Base-by-base conservation (phyloP, 1,140 invertebrate genomes). In the Cyclargus thomasi region DNA sequence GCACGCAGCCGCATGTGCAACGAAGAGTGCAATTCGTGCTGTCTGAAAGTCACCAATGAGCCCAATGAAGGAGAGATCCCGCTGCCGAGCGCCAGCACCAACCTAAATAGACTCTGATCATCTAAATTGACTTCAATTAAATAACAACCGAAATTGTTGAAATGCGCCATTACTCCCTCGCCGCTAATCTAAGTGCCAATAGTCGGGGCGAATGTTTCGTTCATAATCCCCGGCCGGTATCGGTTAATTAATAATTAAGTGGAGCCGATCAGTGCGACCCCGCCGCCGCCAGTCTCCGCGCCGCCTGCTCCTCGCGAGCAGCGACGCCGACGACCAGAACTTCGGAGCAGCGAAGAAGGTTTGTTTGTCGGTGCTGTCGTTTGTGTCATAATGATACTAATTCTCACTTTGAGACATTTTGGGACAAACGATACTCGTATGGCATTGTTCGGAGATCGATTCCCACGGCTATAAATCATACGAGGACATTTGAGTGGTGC, bases 81-180 rank as follows among this genome's bases (percentile, higher is more conserved):
- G 81, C 76, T 84, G 83, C 77, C 86, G 86, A 87, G 81, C 82
- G 84, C 83, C 86, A 88, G 85, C 88, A 88, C 84, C 88, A 90
- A 90, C 88, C 88, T 90, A 90, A 90, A 90, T 90, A 90, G 88
- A 90, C 85, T 90, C 86, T 90, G 88, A 90, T 90, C 88, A 88
- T 90, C 86, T 90, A 90, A 90, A 90, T 90, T 90, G 88, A 90
- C 88, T 90, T 90, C 88, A 90, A 90, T 90, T 90, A 90, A 90
- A 90, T 90, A 90, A 90, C 88, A 90, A 90, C 87, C 87, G 86
- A 90, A 90, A 88, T 90, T 88, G 87, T 88, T 90, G 87, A 88
- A 90, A 90, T 90, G 87, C 87, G 86, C 86, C 87, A 90, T 90
- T 88, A 88, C 85, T 88, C 87, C 85, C 87, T 86, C 87, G 76